phyloP scores from a whole-genome alignment of 2,888 invertebrate genomes.

The Linyphia triangularis region DNA sequence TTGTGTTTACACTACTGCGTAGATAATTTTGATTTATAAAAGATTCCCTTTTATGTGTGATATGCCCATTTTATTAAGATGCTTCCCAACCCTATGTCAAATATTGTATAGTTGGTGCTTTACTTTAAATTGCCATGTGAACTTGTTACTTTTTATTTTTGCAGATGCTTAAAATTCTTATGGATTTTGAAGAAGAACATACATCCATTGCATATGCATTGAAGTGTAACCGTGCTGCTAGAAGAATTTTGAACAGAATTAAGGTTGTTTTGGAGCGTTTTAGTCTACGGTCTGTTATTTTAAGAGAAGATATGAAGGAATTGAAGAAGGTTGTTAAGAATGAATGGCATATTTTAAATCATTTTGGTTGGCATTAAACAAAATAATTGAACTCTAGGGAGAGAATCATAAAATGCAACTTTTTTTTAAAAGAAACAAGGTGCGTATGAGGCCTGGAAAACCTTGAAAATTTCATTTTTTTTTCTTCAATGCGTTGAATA shows the following conservation, averaged over 20 bases:
- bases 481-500: too few relatives aligned
- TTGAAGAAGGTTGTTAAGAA: background rate
- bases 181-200: conserved; percentile 41
- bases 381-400: background rate
- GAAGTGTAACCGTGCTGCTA: conserved; percentile 54
- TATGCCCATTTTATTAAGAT: too few relatives aligned
- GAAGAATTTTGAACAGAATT: conserved; percentile 50
- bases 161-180: conserved; percentile 40
- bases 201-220: conserved; percentile 35
- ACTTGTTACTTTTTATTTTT: too few relatives aligned
- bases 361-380: background rate
- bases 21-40: too few relatives aligned
- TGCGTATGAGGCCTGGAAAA: too few relatives aligned
- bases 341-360: background rate
- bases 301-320: conserved; percentile 19
- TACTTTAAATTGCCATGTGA: too few relatives aligned
- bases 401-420: background rate
- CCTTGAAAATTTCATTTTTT: too few relatives aligned
- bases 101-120: too few relatives aligned
- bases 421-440: background rate
- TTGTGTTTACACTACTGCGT: too few relatives aligned
- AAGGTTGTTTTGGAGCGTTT: conserved; percentile 16
- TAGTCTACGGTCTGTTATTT: conserved; percentile 37
- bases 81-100: too few relatives aligned
- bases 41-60: too few relatives aligned